Evolutionary conservation across 1,140 invertebrate genomes (phyloP).

Genomic region (Aphaenogaster ashmeadi): DNA sequence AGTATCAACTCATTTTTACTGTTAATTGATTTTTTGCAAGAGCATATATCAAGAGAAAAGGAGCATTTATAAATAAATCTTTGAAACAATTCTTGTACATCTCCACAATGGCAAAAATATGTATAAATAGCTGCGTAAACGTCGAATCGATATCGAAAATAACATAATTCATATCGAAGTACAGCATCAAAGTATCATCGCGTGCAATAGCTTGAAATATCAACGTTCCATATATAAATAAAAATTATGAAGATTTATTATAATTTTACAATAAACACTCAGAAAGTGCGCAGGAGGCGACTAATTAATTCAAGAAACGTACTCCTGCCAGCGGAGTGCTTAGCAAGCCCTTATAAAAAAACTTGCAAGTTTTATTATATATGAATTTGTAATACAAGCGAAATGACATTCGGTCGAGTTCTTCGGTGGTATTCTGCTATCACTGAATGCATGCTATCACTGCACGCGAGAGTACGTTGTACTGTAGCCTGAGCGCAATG

Average conservation of each 20-base stretch:
- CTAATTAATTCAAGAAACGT: slow-evolving; percentile 6
- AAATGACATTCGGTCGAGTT: background rate
- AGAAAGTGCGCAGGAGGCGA: background rate
- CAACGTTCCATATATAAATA: background rate
- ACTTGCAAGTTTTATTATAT: background rate
- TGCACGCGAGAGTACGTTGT: slow-evolving; percentile 25
- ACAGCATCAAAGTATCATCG: slow-evolving; percentile 29
- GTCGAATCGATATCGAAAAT: slow-evolving; percentile 1
- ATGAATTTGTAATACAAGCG: background rate
- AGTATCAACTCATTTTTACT: slow-evolving; percentile 16
- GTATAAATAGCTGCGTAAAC: slow-evolving; percentile 2
- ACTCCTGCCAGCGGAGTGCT: background rate
- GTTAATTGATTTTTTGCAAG: background rate
- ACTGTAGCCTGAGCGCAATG: background rate
- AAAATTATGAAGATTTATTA: background rate
- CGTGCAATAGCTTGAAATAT: background rate
- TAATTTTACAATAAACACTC: background rate
- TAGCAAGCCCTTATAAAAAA: background rate
- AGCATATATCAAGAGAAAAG: background rate
- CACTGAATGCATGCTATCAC: background rate
- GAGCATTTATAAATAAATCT: slow-evolving; percentile 21
- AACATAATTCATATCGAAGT: background rate
- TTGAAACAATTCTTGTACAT: background rate
- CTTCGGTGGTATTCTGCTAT: background rate
- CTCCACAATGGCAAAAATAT: slow-evolving; percentile 4